Evolutionary conservation across 2,113 vertebrate species (phyloP).

Genomic region (Hemiscyllium ocellatum): DNA sequence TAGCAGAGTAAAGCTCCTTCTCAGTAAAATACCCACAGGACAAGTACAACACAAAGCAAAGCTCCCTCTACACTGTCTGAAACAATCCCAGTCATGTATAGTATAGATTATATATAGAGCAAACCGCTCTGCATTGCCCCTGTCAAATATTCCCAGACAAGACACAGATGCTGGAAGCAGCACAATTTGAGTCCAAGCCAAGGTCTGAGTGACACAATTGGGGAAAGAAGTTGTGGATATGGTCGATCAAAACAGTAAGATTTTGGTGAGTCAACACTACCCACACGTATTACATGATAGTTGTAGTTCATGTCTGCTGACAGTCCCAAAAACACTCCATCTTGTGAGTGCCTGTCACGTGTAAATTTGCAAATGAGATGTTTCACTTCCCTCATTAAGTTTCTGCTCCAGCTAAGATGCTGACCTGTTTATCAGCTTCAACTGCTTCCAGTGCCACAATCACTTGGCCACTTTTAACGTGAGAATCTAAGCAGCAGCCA

Average conservation of each 20-base stretch:
- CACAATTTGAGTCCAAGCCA: neutral
- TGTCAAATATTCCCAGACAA: neutral
- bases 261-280: neutral
- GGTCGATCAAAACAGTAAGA: neutral
- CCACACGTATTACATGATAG: neutral
- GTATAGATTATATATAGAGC: neutral
- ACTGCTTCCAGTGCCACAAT: neutral
- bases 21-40: neutral
- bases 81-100: neutral
- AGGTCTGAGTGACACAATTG: neutral
- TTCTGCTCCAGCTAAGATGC: neutral
- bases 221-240: neutral
- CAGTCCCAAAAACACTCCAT: neutral
- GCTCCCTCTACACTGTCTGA: neutral
- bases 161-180: neutral
- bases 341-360: neutral
- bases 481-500: neutral
- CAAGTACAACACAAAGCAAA: neutral
- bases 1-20: neutral
- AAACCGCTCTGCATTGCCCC: neutral
- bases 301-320: neutral
- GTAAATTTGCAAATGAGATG: neutral
- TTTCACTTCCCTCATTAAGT: neutral
- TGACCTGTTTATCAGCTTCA: neutral
- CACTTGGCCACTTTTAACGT: neutral